A percentile compares a stretch with the other conserved stretches of the same genome.
Conservation (phyloP, 2,888 invertebrate species). For the Thera obeliscata region DNA sequence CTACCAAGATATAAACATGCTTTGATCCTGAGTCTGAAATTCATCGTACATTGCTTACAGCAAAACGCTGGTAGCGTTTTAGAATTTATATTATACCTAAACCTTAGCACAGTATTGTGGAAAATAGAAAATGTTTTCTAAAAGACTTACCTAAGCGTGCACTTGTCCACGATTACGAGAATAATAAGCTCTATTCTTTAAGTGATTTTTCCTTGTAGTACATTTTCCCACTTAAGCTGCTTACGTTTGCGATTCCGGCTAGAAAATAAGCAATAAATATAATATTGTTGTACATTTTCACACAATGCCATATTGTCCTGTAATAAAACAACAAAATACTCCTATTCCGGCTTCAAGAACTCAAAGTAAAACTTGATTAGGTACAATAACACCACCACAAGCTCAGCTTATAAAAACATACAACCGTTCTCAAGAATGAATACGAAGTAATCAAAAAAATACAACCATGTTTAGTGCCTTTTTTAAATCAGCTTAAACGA, state of each 20-base stretch:
- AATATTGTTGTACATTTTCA: no score
- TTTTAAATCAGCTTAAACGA: no score
- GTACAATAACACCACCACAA: no score
- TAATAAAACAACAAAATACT: no score
- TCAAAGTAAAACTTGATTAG: no score
- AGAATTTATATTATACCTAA: slow-evolving; percentile 1
- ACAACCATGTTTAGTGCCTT: no score
- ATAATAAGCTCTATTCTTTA: slow-evolving; percentile 1
- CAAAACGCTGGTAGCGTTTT: background rate
- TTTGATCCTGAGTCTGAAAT: background rate
- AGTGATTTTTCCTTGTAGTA: background rate
- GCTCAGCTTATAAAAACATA: no score
- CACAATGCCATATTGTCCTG: no score
- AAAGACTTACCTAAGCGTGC: background rate
- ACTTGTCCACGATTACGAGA: slow-evolving; percentile 5
- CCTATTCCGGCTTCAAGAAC: no score
- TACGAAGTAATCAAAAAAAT: no score
- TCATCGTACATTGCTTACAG: background rate
- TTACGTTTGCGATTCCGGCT: background rate
- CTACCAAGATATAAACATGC: background rate
- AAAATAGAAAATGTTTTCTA: slow-evolving; percentile 13
- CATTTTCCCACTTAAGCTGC: background rate
- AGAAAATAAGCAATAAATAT: background rate
- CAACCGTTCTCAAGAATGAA: no score
- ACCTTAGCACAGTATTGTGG: slow-evolving; percentile 1